Percentiles rank a stretch among this genome's conserved stretches.
These are phyloP conservation scores for Diplodus sargus DNA, from an alignment of 2,797 vertebrate genomes.

Conservation along the genomic window DNA sequence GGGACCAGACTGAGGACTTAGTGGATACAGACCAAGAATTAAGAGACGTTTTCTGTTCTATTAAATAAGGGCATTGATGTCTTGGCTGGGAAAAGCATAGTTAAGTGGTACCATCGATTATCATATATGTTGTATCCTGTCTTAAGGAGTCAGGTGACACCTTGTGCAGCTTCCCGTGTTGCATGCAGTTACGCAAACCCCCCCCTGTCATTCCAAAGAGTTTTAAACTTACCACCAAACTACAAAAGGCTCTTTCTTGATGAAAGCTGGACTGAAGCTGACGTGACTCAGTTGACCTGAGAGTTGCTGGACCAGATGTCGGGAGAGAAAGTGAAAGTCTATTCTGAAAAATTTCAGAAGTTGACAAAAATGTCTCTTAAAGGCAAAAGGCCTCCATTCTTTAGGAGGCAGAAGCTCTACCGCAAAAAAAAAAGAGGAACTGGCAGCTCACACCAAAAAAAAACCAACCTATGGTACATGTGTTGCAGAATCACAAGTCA, in stretches of 20 bases:
- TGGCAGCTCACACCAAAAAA: conserved; percentile 46
- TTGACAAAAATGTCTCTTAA: conserved; percentile 22
- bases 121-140: conserved; percentile 38
- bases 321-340: conserved; percentile 35
- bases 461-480: conserved; percentile 54
- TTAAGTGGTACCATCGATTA: conserved; percentile 64
- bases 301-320: conserved; percentile 26
- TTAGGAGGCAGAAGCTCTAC: conserved; percentile 14
- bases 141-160: conserved; percentile 46
- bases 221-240: conserved; percentile 35
- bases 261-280: conserved; percentile 27
- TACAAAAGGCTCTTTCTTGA: conserved; percentile 28
- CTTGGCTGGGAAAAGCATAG: conserved; percentile 37
- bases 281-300: conserved; percentile 45
- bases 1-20: conserved; percentile 82
- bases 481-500: conserved; percentile 19
- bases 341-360: conserved; percentile 15
- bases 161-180: conserved; percentile 49
- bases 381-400: conserved; percentile 13
- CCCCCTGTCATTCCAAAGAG: conserved; percentile 48
- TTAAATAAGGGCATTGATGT: conserved; percentile 32
- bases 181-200: conserved; percentile 37
- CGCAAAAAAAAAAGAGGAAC: conserved; percentile 24
- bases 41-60: conserved; percentile 43
- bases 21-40: conserved; percentile 22